A percentile compares a stretch with the other conserved stretches of the same genome.
Evolutionary conservation across 2,888 invertebrate species (phyloP).

Genomic region (Altica lythri): DNA sequence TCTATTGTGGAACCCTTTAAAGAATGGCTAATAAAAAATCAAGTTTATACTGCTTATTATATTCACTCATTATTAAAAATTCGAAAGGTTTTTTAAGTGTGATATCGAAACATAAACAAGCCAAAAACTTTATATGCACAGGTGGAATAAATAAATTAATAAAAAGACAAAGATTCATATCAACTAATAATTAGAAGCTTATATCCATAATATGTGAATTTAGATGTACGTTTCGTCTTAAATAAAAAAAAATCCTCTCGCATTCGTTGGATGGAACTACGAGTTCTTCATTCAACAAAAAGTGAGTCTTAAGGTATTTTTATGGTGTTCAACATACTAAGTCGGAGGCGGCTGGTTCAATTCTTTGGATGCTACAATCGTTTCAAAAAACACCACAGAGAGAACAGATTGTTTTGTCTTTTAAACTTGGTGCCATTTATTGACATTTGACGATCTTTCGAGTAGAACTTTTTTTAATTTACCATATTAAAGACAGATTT

Average conservation of each 20-base stretch:
- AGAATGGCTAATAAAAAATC: no score
- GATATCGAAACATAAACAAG: no score
- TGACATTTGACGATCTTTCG: constrained; percentile 41
- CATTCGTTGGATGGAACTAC: constrained; percentile 8
- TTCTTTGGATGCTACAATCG: constrained; percentile 45
- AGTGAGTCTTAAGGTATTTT: constrained; percentile 52
- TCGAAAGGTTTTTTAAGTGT: no score
- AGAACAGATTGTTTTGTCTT: constrained; percentile 44
- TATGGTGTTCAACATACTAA: constrained; percentile 54
- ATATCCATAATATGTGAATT: constrained; percentile 36
- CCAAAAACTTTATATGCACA: no score
- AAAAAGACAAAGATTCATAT: constrained; percentile 32
- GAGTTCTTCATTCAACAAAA: constrained; percentile 28
- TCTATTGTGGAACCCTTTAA: no score
- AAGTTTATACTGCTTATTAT: no score
- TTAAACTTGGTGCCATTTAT: constrained; percentile 41
- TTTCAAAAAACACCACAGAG: constrained; percentile 32
- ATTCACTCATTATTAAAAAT: no score
- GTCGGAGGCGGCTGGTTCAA: constrained; percentile 52
- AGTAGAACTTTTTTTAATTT: constrained; percentile 1
- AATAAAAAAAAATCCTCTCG: constrained; percentile 17
- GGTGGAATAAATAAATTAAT: no score
- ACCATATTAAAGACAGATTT: no score
- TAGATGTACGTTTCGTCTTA: no score
- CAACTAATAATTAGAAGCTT: constrained; percentile 24